Conservation (phyloP, 2,888 invertebrate species). For the Agrochola macilenta region DNA sequence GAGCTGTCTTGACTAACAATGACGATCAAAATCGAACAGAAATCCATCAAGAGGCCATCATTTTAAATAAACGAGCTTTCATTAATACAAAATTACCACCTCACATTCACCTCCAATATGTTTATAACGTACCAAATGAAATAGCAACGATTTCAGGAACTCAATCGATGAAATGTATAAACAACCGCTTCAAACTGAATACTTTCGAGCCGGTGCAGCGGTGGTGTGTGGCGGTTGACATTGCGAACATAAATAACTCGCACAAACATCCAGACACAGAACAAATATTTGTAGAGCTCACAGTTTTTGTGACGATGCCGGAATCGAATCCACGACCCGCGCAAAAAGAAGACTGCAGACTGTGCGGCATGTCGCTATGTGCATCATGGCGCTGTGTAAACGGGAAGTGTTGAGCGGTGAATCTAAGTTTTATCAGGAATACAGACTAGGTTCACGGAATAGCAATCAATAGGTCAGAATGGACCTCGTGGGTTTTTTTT, state of each 20-base stretch:
- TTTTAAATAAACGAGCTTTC: background rate
- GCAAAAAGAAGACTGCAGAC: constrained; percentile 2
- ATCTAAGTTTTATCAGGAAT: background rate
- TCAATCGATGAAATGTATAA: background rate
- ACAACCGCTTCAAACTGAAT: background rate
- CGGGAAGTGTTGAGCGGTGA: background rate
- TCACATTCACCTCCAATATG: background rate
- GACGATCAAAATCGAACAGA: background rate
- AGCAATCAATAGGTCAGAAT: background rate
- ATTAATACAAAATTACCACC: background rate
- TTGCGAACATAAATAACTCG: constrained; percentile 31
- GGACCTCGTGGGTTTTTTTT: background rate
- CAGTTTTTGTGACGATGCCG: constrained; percentile 22
- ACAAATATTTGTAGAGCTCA: constrained; percentile 37
- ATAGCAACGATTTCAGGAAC: background rate
- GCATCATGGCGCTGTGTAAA: background rate
- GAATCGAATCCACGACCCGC: constrained; percentile 23
- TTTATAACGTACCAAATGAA: background rate
- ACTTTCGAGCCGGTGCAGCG: background rate
- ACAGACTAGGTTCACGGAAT: background rate
- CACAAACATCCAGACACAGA: constrained; percentile 17
- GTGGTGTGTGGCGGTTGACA: constrained; percentile 2
- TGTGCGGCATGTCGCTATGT: no score
- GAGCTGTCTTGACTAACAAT: background rate
- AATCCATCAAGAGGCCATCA: no score